Evolutionary conservation across 2,797 vertebrate species (phyloP).

Genomic region (Myiothlypis chrysogaster): DNA sequence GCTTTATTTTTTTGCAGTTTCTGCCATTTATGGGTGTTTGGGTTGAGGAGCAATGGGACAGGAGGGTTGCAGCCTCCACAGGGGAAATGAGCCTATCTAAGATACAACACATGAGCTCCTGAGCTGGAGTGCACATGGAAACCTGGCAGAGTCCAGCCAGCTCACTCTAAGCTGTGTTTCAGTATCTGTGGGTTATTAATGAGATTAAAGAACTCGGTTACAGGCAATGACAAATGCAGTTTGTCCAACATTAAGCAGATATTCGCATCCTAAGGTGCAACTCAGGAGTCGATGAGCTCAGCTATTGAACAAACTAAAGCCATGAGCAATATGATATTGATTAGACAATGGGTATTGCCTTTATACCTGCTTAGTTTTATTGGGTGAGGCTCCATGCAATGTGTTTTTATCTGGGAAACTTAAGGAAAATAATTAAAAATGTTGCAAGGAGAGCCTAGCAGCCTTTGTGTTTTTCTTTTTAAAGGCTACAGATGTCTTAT

Average conservation of each 20-base stretch:
- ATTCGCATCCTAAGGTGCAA: conserved; percentile 68
- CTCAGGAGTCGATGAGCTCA: conserved; percentile 63
- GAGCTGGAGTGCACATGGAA: background rate
- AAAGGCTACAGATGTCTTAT: conserved; percentile 44
- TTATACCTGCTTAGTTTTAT: conserved; percentile 63
- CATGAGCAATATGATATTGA: conserved; percentile 75
- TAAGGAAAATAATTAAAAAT: conserved; percentile 61
- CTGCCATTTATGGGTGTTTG: background rate
- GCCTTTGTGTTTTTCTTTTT: conserved; percentile 16
- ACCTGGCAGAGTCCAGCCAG: background rate
- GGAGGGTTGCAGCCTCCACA: background rate
- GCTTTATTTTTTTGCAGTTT: background rate
- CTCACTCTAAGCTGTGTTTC: conserved; percentile 13
- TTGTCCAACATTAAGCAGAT: conserved; percentile 70
- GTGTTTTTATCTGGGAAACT: conserved; percentile 45
- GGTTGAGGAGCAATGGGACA: background rate
- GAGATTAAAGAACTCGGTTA: conserved; percentile 57
- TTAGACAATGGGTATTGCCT: conserved; percentile 69
- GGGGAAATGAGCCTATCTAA: background rate
- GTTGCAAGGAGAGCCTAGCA: background rate
- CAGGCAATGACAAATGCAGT: conserved; percentile 51
- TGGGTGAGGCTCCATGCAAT: conserved; percentile 62
- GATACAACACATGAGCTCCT: rapidly evolving
- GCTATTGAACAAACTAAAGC: conserved; percentile 69
- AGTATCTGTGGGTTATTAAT: conserved; percentile 62